Conservation (phyloP, 2,888 invertebrate genomes). For the Parnassius mnemosyne region DNA sequence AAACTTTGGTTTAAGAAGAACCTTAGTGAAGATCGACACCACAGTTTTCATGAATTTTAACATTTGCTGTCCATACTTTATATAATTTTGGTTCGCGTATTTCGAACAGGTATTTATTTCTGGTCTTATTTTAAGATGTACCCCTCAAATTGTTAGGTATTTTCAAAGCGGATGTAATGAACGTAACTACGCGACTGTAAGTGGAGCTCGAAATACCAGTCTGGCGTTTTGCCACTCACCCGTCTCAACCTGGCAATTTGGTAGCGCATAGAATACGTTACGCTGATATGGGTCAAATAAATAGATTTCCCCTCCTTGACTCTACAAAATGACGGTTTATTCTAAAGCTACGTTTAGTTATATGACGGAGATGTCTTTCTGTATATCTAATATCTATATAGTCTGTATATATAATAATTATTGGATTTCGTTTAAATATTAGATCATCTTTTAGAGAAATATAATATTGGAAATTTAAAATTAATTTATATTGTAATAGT, state of each 20-base stretch:
- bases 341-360: conserved; percentile 3
- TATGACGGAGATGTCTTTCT: neutral
- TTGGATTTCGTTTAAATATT: too few relatives aligned
- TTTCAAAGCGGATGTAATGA: conserved; percentile 28
- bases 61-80: too few relatives aligned
- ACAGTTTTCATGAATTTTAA: too few relatives aligned
- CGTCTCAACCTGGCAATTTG: conserved; percentile 31
- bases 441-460: too few relatives aligned
- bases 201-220: conserved; percentile 21
- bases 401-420: too few relatives aligned
- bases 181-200: conserved; percentile 28
- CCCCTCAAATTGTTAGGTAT: conserved; percentile 24
- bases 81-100: too few relatives aligned
- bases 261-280: conserved; percentile 22
- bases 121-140: conserved; percentile 21
- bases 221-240: conserved; percentile 30
- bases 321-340: conserved; percentile 2
- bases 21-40: too few relatives aligned
- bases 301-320: conserved; percentile 17
- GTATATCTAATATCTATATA: too few relatives aligned
- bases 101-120: too few relatives aligned
- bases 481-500: too few relatives aligned
- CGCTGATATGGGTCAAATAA: conserved; percentile 25
- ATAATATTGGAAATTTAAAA: too few relatives aligned
- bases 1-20: too few relatives aligned